phyloP scores from a whole-genome alignment of 37 sponge, comb jelly and placozoan genomes.

The Dysidea cf. avara region DNA sequence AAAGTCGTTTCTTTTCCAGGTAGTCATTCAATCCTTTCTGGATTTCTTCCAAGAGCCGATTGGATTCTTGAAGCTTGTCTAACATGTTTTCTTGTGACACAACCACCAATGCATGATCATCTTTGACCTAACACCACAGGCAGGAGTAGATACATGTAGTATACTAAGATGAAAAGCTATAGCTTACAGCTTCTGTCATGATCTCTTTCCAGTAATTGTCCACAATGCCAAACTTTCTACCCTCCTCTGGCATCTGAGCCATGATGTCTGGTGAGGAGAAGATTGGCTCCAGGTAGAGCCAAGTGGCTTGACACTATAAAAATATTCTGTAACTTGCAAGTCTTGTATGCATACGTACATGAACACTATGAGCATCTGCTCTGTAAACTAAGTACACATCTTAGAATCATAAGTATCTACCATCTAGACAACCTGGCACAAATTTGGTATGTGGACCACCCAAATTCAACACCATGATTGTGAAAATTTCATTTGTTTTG shows the following conservation, averaged over 20 bases:
- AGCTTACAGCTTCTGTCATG: conserved; percentile 84
- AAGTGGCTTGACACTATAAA: conserved; percentile 84
- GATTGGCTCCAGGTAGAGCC: conserved; percentile 98
- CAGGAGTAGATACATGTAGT: neutral
- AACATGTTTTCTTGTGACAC: conserved; percentile 83
- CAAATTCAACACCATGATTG: too few species aligned
- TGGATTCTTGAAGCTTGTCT: conserved; percentile 74
- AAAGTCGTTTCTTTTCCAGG: conserved; percentile 97
- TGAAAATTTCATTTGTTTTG: neutral
- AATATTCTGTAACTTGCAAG: neutral
- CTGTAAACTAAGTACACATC: neutral
- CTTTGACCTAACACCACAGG: conserved; percentile 53
- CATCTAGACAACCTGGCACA: too few species aligned
- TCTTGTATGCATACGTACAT: too few species aligned
- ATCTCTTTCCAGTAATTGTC: conserved; percentile 88
- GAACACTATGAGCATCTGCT: neutral
- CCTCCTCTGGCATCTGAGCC: conserved; percentile 99
- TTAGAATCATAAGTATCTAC: too few species aligned
- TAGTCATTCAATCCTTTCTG: conserved; percentile 97
- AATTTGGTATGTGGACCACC: neutral
- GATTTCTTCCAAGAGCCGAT: conserved; percentile 90
- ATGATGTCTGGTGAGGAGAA: conserved; percentile 96
- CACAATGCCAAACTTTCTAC: conserved; percentile 93
- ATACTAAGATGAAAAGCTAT: neutral
- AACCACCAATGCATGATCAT: conserved; percentile 80